A percentile compares a stretch with the other conserved stretches of the same genome.
These are phyloP conservation scores for Argynnis bischoffii DNA, from an alignment of 2,888 invertebrate genomes.

Conservation along the genomic window DNA sequence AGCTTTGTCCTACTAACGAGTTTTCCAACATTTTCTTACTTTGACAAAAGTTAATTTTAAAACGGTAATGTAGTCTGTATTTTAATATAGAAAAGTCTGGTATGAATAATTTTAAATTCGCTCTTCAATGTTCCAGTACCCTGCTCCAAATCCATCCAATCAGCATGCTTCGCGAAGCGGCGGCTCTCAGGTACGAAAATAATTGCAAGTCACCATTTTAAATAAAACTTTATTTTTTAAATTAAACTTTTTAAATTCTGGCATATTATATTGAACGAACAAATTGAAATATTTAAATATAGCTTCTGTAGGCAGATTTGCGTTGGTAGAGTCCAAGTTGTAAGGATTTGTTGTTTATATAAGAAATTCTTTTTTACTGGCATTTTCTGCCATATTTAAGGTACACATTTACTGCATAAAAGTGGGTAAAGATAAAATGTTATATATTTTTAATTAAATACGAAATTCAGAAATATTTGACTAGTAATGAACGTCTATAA, in stretches of 20 bases:
- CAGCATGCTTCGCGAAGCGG: conserved; percentile 71
- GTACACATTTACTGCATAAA: too few species aligned
- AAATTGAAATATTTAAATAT: background rate
- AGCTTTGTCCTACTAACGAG: conserved; percentile 7
- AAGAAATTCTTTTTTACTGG: too few species aligned
- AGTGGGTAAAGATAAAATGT: too few species aligned
- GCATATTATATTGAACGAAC: background rate
- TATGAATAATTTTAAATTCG: conserved; percentile 20
- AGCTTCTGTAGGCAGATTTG: background rate
- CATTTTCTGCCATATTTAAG: too few species aligned
- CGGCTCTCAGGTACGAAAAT: conserved; percentile 60
- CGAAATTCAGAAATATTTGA: too few species aligned
- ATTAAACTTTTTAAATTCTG: background rate
- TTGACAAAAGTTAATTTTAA: background rate
- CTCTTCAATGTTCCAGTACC: conserved; percentile 58
- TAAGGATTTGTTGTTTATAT: too few species aligned
- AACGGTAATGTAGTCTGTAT: conserved; percentile 3
- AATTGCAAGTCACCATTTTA: conserved; percentile 15
- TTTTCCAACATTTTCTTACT: background rate
- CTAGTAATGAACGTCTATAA: too few species aligned
- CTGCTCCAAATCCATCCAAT: conserved; percentile 60
- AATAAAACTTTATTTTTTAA: conserved; percentile 4
- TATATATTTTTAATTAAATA: too few species aligned
- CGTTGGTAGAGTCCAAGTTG: too few species aligned
- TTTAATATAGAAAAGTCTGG: conserved; percentile 6